Conservation (phyloP, 1,140 invertebrate genomes). For the Asbolus verrucosus region DNA sequence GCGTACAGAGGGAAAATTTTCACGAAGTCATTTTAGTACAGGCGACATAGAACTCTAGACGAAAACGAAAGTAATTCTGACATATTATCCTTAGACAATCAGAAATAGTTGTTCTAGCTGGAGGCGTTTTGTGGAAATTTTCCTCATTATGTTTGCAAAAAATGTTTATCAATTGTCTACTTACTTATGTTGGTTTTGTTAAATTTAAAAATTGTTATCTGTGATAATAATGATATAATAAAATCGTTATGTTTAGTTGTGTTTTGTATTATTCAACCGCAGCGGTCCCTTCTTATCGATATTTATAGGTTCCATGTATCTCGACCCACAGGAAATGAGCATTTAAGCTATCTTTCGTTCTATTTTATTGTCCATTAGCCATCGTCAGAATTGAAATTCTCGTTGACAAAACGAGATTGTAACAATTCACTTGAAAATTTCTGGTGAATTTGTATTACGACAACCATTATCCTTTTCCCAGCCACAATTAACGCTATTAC, state of each 20-base stretch:
- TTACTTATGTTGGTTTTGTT: conserved; percentile 7
- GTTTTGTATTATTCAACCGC: neutral
- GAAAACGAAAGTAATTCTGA: too few relatives aligned
- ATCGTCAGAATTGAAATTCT: too few relatives aligned
- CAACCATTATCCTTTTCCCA: conserved; percentile 16
- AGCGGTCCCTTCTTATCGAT: conserved; percentile 22
- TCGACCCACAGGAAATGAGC: conserved; percentile 18
- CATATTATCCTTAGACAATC: too few relatives aligned
- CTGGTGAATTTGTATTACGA: conserved; percentile 1
- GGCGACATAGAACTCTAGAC: too few relatives aligned
- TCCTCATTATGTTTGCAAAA: too few relatives aligned
- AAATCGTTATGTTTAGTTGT: conserved; percentile 34
- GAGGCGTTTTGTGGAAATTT: conserved; percentile 13
- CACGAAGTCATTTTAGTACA: too few relatives aligned
- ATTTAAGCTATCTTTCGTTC: conserved; percentile 32
- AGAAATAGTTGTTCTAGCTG: neutral
- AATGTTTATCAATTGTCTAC: neutral
- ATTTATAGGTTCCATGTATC: conserved; percentile 32
- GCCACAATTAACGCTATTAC: conserved; percentile 41
- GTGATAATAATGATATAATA: conserved; percentile 41
- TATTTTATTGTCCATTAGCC: conserved; percentile 26
- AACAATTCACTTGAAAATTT: conserved; percentile 23
- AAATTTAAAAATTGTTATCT: conserved; percentile 34
- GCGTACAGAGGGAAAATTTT: too few relatives aligned
- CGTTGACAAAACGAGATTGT: too few relatives aligned